phyloP scores from a whole-genome alignment of 2,113 vertebrate genomes.

The Chlorocebus sabaeus region DNA sequence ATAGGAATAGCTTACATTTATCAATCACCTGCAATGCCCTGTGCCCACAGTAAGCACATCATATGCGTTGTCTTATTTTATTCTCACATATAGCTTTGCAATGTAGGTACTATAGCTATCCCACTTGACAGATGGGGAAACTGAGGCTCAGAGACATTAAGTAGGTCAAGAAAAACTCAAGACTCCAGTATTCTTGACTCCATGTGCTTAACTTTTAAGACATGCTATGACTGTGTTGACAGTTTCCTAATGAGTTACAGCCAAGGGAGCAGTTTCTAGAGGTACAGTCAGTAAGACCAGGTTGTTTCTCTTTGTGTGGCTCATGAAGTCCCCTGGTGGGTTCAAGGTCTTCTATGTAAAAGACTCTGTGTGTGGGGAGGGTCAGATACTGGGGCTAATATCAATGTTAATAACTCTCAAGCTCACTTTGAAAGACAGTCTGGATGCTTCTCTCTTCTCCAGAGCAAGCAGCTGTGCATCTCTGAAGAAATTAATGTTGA shows the following conservation, averaged over 20 bases:
- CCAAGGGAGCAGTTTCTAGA: background rate
- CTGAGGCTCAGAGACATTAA: background rate
- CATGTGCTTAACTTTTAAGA: background rate
- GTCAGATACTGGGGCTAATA: too few species aligned
- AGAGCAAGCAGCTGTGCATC: background rate
- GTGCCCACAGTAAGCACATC: background rate
- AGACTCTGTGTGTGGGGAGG: background rate
- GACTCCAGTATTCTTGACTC: background rate
- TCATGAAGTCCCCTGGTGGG: background rate
- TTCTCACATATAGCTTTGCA: background rate
- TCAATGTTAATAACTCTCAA: background rate
- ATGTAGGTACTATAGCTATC: background rate
- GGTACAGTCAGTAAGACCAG: background rate
- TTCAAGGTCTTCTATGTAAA: background rate
- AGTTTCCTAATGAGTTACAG: background rate
- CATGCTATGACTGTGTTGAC: too few species aligned
- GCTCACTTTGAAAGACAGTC: background rate
- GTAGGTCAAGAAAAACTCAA: background rate
- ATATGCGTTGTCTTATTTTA: background rate
- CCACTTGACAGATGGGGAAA: background rate
- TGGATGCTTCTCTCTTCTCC: background rate
- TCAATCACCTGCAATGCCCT: background rate
- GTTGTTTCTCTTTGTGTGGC: background rate
- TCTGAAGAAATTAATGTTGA: background rate
- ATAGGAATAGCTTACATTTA: background rate